Conservation (phyloP, 1,140 invertebrate species). For the Leptinotarsa undecemlineata region DNA sequence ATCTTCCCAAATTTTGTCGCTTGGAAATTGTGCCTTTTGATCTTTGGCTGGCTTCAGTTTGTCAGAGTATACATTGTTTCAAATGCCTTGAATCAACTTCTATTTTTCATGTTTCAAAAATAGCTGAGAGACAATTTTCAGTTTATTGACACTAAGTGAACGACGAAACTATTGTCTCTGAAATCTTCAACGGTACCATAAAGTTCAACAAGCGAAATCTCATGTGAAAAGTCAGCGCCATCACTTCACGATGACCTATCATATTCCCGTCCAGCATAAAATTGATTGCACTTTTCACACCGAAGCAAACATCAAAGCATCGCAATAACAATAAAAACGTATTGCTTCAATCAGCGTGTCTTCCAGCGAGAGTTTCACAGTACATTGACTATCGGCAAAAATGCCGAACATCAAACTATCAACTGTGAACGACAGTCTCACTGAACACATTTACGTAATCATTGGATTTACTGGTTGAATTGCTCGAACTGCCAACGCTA, state of each 20-base stretch:
- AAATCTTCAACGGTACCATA: too few species aligned
- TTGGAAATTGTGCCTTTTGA: too few species aligned
- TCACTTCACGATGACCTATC: neutral
- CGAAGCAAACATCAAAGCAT: neutral
- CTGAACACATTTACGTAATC: slow-evolving; percentile 18
- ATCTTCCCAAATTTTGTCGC: too few species aligned
- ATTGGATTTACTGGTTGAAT: slow-evolving; percentile 19
- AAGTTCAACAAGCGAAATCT: neutral
- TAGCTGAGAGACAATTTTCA: too few species aligned
- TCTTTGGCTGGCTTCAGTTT: too few species aligned
- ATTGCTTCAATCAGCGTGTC: neutral
- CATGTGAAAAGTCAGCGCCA: neutral
- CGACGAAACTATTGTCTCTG: too few species aligned
- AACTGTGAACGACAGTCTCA: slow-evolving; percentile 12
- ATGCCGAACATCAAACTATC: slow-evolving; percentile 16
- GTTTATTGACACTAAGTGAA: too few species aligned
- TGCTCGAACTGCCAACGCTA: slow-evolving; percentile 18
- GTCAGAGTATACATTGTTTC: too few species aligned
- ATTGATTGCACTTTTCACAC: neutral
- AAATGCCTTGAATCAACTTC: too few species aligned
- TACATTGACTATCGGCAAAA: slow-evolving; percentile 11
- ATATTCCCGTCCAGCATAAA: neutral
- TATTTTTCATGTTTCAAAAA: too few species aligned
- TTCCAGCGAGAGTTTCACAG: neutral
- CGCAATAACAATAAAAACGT: neutral